A percentile compares a stretch with the other conserved stretches of the same genome.
These are phyloP conservation scores for Hetaerina americana DNA, from an alignment of 1,140 invertebrate species.

Conservation along the genomic window DNA sequence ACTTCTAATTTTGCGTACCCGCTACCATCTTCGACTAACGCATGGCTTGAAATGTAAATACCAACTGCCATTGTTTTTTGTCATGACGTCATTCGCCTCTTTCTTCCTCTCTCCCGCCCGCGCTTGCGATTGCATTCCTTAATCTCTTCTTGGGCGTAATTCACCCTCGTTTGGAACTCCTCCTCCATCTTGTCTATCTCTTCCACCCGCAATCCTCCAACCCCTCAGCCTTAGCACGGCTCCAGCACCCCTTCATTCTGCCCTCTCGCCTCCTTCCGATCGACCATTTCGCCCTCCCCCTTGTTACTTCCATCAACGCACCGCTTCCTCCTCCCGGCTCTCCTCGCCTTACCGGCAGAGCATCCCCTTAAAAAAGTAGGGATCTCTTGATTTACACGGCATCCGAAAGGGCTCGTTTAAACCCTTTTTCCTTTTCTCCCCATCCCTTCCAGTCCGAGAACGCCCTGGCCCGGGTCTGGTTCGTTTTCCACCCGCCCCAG, in stretches of 20 bases:
- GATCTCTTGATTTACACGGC: background rate
- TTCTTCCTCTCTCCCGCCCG: background rate
- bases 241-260: too few species aligned
- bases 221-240: too few species aligned
- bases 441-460: too few species aligned
- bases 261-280: background rate
- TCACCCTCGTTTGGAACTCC: background rate
- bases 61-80: too few species aligned
- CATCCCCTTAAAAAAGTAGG: background rate
- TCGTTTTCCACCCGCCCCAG: too few species aligned
- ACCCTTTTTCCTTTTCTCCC: background rate
- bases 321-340: background rate
- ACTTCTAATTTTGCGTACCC: too few species aligned
- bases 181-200: background rate
- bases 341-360: background rate
- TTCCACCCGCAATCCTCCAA: too few species aligned
- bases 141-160: background rate
- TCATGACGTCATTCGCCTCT: too few species aligned
- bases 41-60: too few species aligned
- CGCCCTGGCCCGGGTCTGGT: too few species aligned
- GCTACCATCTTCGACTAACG: too few species aligned
- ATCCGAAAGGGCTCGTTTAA: background rate
- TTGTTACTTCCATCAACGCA: background rate
- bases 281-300: background rate
- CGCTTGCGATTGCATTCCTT: background rate